phyloP scores from a whole-genome alignment of 2,888 invertebrate genomes.

The Lithodes maja region DNA sequence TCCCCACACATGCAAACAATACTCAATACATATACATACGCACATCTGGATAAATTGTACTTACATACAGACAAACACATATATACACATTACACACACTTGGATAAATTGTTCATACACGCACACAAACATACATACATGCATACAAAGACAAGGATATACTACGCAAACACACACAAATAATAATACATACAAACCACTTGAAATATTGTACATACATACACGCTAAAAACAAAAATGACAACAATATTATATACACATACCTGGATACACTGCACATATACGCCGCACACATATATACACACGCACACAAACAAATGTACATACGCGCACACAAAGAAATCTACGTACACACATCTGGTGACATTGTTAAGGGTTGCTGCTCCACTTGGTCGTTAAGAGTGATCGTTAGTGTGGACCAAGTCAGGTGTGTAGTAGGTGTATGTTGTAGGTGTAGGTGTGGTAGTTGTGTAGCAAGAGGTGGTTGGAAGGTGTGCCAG shows the following conservation, averaged over 20 bases:
- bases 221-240: background rate
- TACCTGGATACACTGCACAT: background rate
- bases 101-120: too few species aligned
- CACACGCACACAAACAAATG: background rate
- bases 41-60: too few species aligned
- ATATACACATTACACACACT: too few species aligned
- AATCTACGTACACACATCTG: background rate
- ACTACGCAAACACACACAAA: too few species aligned
- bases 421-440: background rate
- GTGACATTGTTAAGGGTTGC: background rate
- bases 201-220: too few species aligned
- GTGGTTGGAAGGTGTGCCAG: background rate
- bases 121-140: too few species aligned
- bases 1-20: too few species aligned
- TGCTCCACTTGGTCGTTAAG: background rate
- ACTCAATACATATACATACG: too few species aligned
- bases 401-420: background rate
- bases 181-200: too few species aligned
- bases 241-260: background rate
- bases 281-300: background rate
- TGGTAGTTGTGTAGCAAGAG: background rate
- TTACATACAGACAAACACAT: too few species aligned
- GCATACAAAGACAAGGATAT: too few species aligned
- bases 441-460: background rate
- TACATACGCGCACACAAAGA: background rate